phyloP scores from a whole-genome alignment of 1,140 invertebrate genomes.

The Drosophila sproati region DNA sequence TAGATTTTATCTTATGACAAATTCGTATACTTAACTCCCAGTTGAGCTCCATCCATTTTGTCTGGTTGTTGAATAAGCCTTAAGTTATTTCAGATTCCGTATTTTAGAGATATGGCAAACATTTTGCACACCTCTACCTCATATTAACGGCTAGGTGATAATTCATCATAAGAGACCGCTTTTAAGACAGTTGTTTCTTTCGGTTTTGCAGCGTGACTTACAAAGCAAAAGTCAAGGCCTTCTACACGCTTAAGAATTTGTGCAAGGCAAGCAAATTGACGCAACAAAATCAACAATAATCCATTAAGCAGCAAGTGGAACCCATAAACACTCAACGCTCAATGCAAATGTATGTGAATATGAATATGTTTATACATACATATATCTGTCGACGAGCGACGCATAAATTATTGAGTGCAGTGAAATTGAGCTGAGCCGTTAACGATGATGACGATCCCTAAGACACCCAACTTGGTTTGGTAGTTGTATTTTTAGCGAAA shows the following conservation, averaged over 20 bases:
- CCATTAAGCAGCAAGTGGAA: slow-evolving; percentile 27
- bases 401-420: slow-evolving; percentile 50
- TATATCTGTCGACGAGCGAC: not conserved
- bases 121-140: slow-evolving; percentile 14
- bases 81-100: not conserved
- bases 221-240: slow-evolving; percentile 36
- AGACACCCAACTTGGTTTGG: not conserved
- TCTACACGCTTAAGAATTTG: slow-evolving; percentile 31
- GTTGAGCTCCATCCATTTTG: too few species aligned
- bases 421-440: slow-evolving; percentile 20
- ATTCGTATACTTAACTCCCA: too few species aligned
- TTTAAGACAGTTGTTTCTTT: not conserved
- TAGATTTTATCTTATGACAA: too few species aligned
- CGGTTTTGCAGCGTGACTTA: slow-evolving; percentile 14
- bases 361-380: not conserved
- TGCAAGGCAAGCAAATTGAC: slow-evolving; percentile 25
- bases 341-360: too few species aligned
- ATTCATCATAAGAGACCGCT: slow-evolving; percentile 28
- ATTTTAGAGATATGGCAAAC: not conserved
- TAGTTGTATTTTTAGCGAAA: slow-evolving; percentile 9
- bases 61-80: not conserved
- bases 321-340: not conserved
- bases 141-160: slow-evolving; percentile 35
- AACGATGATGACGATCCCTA: slow-evolving; percentile 1
- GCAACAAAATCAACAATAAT: slow-evolving; percentile 40